Evolutionary conservation across 1,140 invertebrate species (phyloP).

Genomic region (Euwallacea fornicatus): DNA sequence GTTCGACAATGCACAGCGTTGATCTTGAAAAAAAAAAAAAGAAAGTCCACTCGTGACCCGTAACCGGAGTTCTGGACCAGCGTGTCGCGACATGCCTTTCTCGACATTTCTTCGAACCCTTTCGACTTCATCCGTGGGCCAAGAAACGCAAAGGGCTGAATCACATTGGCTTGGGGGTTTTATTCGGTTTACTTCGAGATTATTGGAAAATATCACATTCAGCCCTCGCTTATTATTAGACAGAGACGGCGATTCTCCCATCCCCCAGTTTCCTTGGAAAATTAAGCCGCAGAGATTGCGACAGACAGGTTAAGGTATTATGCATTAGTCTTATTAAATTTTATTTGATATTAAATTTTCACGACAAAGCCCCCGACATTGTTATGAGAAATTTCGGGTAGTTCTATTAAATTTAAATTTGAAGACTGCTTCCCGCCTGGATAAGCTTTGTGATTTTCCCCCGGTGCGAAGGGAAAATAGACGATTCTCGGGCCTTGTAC

Average conservation of each 20-base stretch:
- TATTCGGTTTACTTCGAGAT: too few relatives aligned
- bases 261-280: background rate
- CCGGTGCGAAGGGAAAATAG: conserved; percentile 3
- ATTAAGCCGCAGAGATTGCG: conserved; percentile 1
- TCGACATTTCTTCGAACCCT: too few relatives aligned
- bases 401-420: conserved; percentile 24
- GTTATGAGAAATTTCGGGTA: conserved; percentile 14
- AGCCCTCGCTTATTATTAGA: background rate
- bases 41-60: too few relatives aligned
- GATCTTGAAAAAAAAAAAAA: too few relatives aligned
- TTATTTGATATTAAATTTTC: conserved; percentile 29
- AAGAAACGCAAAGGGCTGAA: too few relatives aligned
- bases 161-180: too few relatives aligned
- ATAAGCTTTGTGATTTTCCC: conserved; percentile 15
- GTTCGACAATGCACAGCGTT: too few relatives aligned
- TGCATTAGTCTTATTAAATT: conserved; percentile 27
- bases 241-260: background rate
- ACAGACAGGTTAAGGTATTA: conserved; percentile 8
- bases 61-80: too few relatives aligned
- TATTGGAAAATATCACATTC: too few relatives aligned
- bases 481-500: background rate
- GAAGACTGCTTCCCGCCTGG: conserved; percentile 6
- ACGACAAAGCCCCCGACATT: conserved; percentile 24
- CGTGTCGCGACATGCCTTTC: too few relatives aligned
- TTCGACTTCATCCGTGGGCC: too few relatives aligned